Percentiles rank a stretch among this genome's conserved stretches.
phyloP scores from a whole-genome alignment of 2,797 vertebrate genomes.

The Danio albolineatus region DNA sequence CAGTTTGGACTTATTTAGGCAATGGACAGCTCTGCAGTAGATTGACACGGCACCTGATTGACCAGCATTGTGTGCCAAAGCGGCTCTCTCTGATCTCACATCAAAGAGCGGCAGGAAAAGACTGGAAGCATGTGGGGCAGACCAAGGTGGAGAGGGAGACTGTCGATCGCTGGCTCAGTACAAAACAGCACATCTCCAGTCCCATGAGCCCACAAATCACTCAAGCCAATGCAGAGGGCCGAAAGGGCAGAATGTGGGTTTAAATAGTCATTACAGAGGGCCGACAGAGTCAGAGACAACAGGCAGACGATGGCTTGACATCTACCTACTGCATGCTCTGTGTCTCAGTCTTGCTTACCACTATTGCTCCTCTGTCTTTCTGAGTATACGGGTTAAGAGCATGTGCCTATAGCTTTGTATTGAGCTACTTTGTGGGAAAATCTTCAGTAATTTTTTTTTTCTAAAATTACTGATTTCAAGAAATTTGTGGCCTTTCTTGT shows the following conservation, averaged over 20 bases:
- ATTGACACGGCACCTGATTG: conserved; percentile 58
- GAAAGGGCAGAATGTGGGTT: conserved; percentile 74
- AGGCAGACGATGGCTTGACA: conserved; percentile 3
- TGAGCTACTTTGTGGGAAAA: background rate
- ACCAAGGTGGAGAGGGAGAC: conserved; percentile 42
- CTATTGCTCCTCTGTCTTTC: background rate
- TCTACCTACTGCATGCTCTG: background rate
- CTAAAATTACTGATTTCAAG: too few species aligned
- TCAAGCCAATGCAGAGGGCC: conserved; percentile 74
- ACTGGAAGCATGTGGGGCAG: conserved; percentile 46
- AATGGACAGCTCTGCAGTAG: conserved; percentile 53
- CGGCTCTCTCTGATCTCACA: conserved; percentile 62
- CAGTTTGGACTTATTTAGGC: conserved; percentile 37
- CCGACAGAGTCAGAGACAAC: conserved; percentile 65
- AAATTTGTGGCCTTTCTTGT: too few species aligned
- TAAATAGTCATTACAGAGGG: conserved; percentile 74
- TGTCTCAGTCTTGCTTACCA: conserved; percentile 19
- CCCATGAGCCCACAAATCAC: conserved; percentile 76
- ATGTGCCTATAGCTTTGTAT: background rate
- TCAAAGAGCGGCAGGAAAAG: conserved; percentile 58
- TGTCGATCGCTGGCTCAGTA: conserved; percentile 30
- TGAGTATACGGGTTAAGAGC: conserved; percentile 15
- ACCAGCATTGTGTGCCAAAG: conserved; percentile 62
- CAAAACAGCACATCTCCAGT: conserved; percentile 63
- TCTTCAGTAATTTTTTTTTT: too few species aligned